These are phyloP conservation scores for Sciurus carolinensis DNA, from an alignment of 2,797 vertebrate species.

Conservation along the genomic window DNA sequence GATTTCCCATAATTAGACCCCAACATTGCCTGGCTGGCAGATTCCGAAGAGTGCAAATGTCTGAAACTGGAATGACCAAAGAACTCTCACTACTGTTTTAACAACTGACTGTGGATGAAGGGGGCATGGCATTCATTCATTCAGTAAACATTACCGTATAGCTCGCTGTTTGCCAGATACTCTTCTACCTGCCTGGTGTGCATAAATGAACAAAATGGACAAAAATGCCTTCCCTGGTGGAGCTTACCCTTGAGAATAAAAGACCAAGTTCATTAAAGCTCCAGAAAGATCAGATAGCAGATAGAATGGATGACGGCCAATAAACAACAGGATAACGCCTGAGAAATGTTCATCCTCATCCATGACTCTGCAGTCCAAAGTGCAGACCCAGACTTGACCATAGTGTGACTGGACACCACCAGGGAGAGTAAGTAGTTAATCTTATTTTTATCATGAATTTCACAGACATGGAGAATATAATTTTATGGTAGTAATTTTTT, in stretches of 20 bases:
- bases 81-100: not conserved
- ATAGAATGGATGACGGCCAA: not conserved
- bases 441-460: constrained; percentile 9
- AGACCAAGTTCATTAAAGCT: not conserved
- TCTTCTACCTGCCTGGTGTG: not conserved
- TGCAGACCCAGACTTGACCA: not conserved
- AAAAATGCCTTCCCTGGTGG: not conserved
- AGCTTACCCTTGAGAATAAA: not conserved
- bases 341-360: not conserved
- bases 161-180: not conserved
- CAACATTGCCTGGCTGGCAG: not conserved
- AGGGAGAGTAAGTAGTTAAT: not conserved
- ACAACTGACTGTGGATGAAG: not conserved
- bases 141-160: not conserved
- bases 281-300: not conserved
- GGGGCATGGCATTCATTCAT: not conserved
- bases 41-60: not conserved
- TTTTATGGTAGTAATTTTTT: not conserved
- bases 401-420: not conserved
- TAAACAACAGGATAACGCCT: not conserved
- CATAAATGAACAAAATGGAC: constrained; percentile 4
- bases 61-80: not conserved
- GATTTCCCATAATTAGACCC: not conserved
- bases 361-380: not conserved
- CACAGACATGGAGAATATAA: not conserved